Evolutionary conservation across 2,797 vertebrate genomes (phyloP), one percentile per base, ranked within the genome.

Genomic region (Eupleurogrammus muticus): DNA sequence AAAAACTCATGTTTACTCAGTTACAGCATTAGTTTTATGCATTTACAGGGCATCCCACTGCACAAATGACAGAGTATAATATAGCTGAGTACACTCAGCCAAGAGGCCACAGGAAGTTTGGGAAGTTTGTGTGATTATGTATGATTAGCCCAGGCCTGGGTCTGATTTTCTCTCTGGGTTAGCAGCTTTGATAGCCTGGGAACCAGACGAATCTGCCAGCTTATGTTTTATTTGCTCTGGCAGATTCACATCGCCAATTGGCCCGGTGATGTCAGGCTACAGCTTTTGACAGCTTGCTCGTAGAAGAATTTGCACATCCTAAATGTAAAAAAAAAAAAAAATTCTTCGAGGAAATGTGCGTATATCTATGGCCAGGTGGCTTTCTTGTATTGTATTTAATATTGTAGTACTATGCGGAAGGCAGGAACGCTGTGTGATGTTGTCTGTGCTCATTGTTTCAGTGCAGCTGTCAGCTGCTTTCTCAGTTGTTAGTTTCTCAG

Each of bases 401-500:
- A 23, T 24, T 53, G 2, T 6, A 6, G 10, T 44, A 44, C 32
- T 57, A 57, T 14, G 40, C 57, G 57, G 47, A 54, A 20, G 46
- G 32, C 69, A 67, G 72, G 73, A 74, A 77, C 61, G 75, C 58
- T 69, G 64, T 61, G 55, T 66, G 53, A 77, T 67, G 56, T 63
- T 70, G 53, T 68, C 46, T 68, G 17, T 20, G 44, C 20, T 66
- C 61, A 79, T 87, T 86, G 77, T 86, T 75, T 82, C 6, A 67
- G 50, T 24, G 54, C 49, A 65, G 47, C 57, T 35, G 48, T 64
- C 67, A 70, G 53, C 47, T 42, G 57, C 64, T 32, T 34, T 24
- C 49, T 71, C 60, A 73, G 75, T 67, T 80, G 62, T 52, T 55
- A 53, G 38, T 78, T 55, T 70, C 47, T 53, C 80, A 79, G 82